These are phyloP conservation scores for Tenthredo amoena DNA, from an alignment of 2,888 invertebrate species.

Conservation along the genomic window DNA sequence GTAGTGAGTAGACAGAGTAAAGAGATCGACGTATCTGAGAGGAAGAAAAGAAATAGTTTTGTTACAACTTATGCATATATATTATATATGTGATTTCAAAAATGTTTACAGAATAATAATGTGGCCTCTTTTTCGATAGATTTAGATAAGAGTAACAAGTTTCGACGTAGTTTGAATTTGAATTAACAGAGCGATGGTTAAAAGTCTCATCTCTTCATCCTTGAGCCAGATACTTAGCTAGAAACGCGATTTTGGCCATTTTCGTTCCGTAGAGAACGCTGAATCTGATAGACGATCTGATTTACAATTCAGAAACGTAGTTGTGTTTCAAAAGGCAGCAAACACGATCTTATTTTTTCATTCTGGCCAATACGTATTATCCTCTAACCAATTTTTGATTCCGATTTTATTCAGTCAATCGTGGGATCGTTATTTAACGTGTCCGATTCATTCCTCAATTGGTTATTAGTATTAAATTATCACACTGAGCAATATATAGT, in stretches of 20 bases:
- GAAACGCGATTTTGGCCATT: conserved; percentile 28
- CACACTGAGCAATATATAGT: neutral
- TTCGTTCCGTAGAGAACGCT: neutral
- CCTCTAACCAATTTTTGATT: neutral
- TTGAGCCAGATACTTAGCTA: conserved; percentile 32
- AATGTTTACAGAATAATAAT: neutral
- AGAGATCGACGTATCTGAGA: conserved; percentile 82
- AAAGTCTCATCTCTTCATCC: conserved; percentile 40
- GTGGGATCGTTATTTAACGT: conserved; percentile 11
- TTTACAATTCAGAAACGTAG: neutral
- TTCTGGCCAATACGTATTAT: neutral
- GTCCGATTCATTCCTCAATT: conserved; percentile 8
- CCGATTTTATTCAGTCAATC: neutral
- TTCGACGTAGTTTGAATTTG: neutral
- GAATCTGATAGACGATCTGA: neutral
- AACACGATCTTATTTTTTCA: neutral
- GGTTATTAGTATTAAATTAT: neutral
- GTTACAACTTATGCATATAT: neutral
- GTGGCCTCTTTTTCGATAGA: neutral
- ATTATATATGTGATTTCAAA: neutral
- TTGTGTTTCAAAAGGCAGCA: neutral
- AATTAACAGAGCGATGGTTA: conserved; percentile 2
- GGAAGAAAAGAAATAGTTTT: neutral
- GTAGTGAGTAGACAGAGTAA: conserved; percentile 85
- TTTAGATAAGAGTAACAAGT: neutral